A percentile compares a stretch with the other conserved stretches of the same genome.
Conservation (phyloP, 2,888 invertebrate genomes). For the Synergus japonicus region DNA sequence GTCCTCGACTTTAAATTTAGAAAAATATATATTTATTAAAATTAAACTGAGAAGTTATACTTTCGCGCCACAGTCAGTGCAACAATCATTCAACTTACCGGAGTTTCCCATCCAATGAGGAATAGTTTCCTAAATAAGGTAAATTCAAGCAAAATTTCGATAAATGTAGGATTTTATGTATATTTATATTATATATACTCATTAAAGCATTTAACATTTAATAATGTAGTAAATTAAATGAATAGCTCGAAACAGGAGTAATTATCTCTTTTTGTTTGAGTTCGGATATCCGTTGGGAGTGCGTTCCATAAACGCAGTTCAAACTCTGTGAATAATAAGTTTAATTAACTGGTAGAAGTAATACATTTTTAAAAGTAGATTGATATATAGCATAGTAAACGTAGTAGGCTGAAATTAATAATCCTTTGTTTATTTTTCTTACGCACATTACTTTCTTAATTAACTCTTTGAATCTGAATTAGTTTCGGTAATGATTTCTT, state of each 20-base stretch:
- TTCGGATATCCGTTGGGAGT: neutral
- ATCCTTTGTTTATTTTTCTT: too few species aligned
- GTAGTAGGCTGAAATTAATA: too few species aligned
- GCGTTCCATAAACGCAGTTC: neutral
- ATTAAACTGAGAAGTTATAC: neutral
- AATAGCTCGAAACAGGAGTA: neutral
- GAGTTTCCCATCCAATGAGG: neutral
- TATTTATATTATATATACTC: too few species aligned
- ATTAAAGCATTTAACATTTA: neutral
- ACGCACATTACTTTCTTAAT: too few species aligned
- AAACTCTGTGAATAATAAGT: neutral
- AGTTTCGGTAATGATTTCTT: too few species aligned
- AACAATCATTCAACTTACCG: neutral
- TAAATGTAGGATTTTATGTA: too few species aligned
- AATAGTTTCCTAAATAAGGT: neutral
- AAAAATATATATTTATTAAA: neutral
- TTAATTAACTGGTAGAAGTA: neutral
- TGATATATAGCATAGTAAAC: too few species aligned
- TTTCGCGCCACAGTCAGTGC: conserved; percentile 8
- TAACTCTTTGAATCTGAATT: too few species aligned
- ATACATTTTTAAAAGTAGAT: neutral
- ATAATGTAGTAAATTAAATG: neutral
- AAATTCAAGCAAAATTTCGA: neutral
- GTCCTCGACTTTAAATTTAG: neutral
- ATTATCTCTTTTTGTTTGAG: neutral